These are phyloP conservation scores for Lithobates pipiens DNA, from an alignment of 2,797 vertebrate genomes.

Conservation along the genomic window DNA sequence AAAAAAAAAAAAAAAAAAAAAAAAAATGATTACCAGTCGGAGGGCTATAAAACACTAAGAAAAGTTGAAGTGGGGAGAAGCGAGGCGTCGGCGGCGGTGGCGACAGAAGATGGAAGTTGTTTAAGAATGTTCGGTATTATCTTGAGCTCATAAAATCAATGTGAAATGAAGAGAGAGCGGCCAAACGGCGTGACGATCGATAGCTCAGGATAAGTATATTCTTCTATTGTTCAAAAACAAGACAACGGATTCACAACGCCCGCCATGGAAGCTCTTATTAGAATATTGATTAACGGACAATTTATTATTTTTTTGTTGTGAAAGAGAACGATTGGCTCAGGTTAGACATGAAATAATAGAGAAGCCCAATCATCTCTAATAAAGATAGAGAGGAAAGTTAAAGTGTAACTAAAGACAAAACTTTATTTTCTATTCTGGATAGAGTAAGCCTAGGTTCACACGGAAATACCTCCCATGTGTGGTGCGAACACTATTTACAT, in stretches of 20 bases:
- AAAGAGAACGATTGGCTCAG: background rate
- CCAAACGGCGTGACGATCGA: constrained; percentile 14
- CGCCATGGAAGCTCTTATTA: constrained; percentile 23
- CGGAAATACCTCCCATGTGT: too few species aligned
- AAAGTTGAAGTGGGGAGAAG: too few species aligned
- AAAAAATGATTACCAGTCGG: too few species aligned
- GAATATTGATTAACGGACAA: constrained; percentile 22
- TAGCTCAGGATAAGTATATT: background rate
- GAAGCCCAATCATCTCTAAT: background rate
- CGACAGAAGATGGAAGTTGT: background rate
- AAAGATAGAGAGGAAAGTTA: background rate
- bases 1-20: too few species aligned
- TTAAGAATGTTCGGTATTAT: constrained; percentile 30
- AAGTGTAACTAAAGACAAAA: too few species aligned
- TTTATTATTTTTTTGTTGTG: background rate
- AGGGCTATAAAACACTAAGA: background rate
- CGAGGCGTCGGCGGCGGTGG: background rate
- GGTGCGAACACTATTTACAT: too few species aligned
- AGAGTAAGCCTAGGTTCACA: too few species aligned
- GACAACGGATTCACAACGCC: background rate
- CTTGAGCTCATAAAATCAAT: constrained; percentile 30
- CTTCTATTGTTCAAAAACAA: background rate
- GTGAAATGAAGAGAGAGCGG: constrained; percentile 11
- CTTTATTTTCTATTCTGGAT: too few species aligned
- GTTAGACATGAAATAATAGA: constrained; percentile 10